These are phyloP conservation scores for Napeogenes inachia DNA, from an alignment of 2,888 invertebrate genomes.

Conservation along the genomic window DNA sequence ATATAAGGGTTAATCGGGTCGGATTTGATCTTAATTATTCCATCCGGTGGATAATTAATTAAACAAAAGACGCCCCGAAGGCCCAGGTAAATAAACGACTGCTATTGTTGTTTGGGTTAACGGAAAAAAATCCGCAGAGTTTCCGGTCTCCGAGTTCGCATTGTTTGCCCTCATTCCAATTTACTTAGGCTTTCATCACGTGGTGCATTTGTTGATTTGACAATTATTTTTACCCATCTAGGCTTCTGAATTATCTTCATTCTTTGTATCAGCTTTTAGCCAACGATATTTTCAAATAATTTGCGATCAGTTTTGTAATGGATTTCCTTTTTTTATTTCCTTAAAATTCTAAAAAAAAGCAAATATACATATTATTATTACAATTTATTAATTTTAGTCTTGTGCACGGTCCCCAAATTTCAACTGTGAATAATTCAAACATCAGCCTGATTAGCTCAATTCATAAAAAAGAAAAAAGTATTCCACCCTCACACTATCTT, in stretches of 20 bases:
- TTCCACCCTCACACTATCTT: conserved; percentile 31
- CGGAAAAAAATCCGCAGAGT: conserved; percentile 65
- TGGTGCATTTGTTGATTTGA: conserved; percentile 62
- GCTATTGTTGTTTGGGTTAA: conserved; percentile 63
- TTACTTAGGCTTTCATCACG: conserved; percentile 60
- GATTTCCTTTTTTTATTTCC: too few relatives aligned
- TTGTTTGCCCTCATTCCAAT: conserved; percentile 61
- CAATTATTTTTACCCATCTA: conserved; percentile 13
- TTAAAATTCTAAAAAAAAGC: too few relatives aligned
- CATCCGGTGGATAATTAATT: conserved; percentile 69
- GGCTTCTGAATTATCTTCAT: neutral
- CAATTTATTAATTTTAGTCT: too few relatives aligned
- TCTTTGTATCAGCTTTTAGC: too few relatives aligned
- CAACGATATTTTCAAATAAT: too few relatives aligned
- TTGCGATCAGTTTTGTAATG: too few relatives aligned
- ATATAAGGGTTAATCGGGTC: conserved; percentile 49
- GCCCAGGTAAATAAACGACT: conserved; percentile 53
- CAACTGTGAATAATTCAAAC: too few relatives aligned
- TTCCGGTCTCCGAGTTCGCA: conserved; percentile 54
- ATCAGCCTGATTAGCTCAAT: neutral
- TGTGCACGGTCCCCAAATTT: too few relatives aligned
- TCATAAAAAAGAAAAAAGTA: neutral
- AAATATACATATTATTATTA: too few relatives aligned
- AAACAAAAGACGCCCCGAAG: conserved; percentile 63
- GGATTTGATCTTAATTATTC: conserved; percentile 68